Evolutionary conservation across 2,888 invertebrate genomes (phyloP), one percentile per base, ranked within the genome.

Genomic region (Nomada flava): DNA sequence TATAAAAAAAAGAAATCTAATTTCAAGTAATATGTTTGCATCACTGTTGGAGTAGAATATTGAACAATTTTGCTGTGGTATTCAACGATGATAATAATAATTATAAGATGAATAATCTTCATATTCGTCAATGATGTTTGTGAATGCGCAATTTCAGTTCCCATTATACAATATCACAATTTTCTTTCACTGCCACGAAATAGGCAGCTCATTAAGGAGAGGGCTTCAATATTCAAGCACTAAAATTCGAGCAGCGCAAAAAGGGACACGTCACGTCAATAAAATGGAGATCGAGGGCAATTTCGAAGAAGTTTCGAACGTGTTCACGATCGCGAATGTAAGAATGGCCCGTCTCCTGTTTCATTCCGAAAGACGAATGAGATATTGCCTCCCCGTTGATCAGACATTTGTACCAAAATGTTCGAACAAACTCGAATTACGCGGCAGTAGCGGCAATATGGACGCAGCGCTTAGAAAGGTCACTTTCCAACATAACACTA

Each of bases 381-480:
- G 10, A 50, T 9, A 9, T 50, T 29, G 2, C 13, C 2, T 9
- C 23, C 20, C 62, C 15, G 55, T 23, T n/a, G 44, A 72, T 71
- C 79, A n/a, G 55, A 78, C 57, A 42, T 71, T 52, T 63, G 7
- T 55, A 26, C 47, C 26, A n/a, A 57, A 52, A 13, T 44, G 63
- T 29, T 23, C 11, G 36, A 4, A 47, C 15, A 57, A 11, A 55
- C 11, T 47, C n/a, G 52, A 68, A 59, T 73, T 53, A 68, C 47
- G 42, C 47, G 50, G 36, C 53, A 18, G 42, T 10, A 36, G 44
- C 1, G 42, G 68, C 26, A 20, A 29, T 57, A 26, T 68, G 63
- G 80, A 68, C 71, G 68, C 68, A 69, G 53, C 72, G 64, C 63
- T 53, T 72, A 44, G 47, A 64, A 52, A 53, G 52, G 7, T 63